Conservation (phyloP, 2,888 invertebrate genomes). For the Subacronicta megacephala region DNA sequence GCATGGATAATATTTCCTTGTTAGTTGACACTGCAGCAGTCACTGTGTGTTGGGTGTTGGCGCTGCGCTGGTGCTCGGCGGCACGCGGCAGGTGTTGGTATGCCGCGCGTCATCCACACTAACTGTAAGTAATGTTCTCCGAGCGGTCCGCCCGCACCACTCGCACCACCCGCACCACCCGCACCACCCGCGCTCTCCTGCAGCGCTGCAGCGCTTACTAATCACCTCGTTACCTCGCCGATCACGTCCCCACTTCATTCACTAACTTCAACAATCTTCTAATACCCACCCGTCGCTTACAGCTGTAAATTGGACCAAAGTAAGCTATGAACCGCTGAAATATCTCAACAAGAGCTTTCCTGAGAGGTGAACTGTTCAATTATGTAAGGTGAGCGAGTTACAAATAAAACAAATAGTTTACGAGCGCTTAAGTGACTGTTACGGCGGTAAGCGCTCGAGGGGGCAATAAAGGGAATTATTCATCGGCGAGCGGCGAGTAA, state of each 20-base stretch:
- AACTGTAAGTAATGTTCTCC: constrained; percentile 7
- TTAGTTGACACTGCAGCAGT: too few species aligned
- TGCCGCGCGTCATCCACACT: constrained; percentile 5
- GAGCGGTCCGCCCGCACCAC: neutral
- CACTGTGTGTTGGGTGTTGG: too few species aligned
- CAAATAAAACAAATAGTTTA: constrained; percentile 51
- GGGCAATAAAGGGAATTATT: constrained; percentile 46
- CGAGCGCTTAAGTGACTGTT: constrained; percentile 43
- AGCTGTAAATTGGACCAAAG: neutral
- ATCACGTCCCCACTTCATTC: constrained; percentile 14
- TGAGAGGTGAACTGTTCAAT: constrained; percentile 26
- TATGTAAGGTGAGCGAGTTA: constrained; percentile 16
- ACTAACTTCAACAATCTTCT: constrained; percentile 22
- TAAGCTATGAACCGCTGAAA: constrained; percentile 1
- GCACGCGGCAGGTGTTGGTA: neutral
- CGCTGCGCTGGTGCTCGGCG: neutral
- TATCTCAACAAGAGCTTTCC: constrained; percentile 5
- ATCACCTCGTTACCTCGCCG: constrained; percentile 3
- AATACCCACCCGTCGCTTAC: neutral
- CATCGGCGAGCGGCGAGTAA: constrained; percentile 47
- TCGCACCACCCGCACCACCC: constrained; percentile 1
- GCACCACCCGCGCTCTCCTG: constrained; percentile 1
- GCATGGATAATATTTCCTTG: neutral
- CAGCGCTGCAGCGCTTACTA: constrained; percentile 23
- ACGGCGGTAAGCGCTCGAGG: constrained; percentile 17